Evolutionary conservation across 2,113 vertebrate genomes (phyloP).

Genomic region (Mormyrus lacerda): DNA sequence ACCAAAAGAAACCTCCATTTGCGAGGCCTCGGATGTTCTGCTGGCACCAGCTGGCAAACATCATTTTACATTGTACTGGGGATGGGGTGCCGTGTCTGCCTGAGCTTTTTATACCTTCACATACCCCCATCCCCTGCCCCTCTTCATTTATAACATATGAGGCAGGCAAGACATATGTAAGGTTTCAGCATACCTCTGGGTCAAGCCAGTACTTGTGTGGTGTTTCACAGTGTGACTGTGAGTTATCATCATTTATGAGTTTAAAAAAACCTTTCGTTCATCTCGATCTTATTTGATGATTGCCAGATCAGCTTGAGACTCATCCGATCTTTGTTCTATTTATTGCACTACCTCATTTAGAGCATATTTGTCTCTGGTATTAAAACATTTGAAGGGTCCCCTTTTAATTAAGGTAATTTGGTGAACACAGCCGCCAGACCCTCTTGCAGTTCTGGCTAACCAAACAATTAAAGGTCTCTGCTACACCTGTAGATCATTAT

Average conservation of each 20-base stretch:
- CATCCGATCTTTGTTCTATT: not conserved
- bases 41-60: not conserved
- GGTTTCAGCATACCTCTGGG: not conserved
- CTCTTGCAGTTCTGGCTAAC: not conserved
- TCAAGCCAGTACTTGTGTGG: not conserved
- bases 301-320: not conserved
- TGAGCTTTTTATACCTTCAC: not conserved
- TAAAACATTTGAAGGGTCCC: not conserved
- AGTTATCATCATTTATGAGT: not conserved
- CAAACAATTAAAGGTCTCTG: not conserved
- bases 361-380: not conserved
- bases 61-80: not conserved
- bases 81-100: not conserved
- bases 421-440: not conserved
- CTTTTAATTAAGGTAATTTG: not conserved
- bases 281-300: not conserved
- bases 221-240: not conserved
- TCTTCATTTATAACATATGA: not conserved
- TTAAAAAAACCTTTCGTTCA: not conserved
- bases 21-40: not conserved
- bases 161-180: not conserved
- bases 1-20: not conserved
- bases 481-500: not conserved
- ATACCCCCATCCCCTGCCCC: not conserved
- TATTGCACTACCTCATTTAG: not conserved